Evolutionary conservation across 2,888 invertebrate species (phyloP), one percentile per base, ranked within the genome.

Genomic region (Rotaria magnacalcarata): DNA sequence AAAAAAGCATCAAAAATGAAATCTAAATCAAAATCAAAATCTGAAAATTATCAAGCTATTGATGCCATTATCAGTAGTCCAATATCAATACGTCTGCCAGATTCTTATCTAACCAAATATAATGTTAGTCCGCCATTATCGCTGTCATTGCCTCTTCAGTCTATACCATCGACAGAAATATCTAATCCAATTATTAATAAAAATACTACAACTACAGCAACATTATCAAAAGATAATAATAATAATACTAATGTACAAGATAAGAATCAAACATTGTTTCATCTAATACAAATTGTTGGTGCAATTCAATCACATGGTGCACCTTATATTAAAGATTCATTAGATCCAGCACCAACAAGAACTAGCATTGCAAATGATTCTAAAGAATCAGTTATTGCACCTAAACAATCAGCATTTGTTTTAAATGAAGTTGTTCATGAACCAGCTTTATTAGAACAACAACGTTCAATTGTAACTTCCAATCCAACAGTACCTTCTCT

Each of bases 401-500:
- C 14, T 7, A 67, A 67, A 67, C 16, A 16, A 67, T 27, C 67
- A 34, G 14, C 6, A 41, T 19, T 34, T 67, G 6, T 34, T 41
- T 4, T 34, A 16, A 34, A 41, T 19, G 67, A 67, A 34, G 5
- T 16, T 67, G 34, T 34, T 67, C 16, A 19, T 16, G 24, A 47
- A 47, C 47, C n/a, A 24, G n/a, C 80, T 19, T 21, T n/a, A 80
- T 80, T 80, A 47, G 80, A 47, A 80, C 80, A 80, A 47, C 43
- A 80, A 47, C 41, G 47, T 43, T n/a, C 47, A 24, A 11, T 80
- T 47, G 24, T 67, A 10, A 14, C 27, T 19, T 14, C 27, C 7
- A 67, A 34, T 67, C 34, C 34, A 34, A 34, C 34, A 34, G 14
- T 19, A 19, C 41, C 67, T 67, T 2, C 19, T 41, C 10, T 34